Evolutionary conservation across 2,113 vertebrate genomes (phyloP).

Genomic region (Myxocyprinus asiaticus): DNA sequence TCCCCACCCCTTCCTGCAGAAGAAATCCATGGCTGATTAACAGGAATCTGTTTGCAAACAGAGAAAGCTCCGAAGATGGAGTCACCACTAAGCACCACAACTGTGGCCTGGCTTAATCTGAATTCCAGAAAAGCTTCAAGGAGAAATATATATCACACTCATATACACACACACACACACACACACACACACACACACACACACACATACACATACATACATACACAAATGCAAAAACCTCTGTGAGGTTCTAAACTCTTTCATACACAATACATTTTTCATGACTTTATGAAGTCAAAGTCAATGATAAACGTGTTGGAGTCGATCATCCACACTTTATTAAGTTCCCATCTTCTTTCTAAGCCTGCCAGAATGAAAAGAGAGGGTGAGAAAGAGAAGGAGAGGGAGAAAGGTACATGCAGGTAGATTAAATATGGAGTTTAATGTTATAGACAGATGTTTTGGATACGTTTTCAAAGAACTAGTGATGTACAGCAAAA

Average conservation of each 20-base stretch:
- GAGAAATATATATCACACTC: slow-evolving; percentile 59
- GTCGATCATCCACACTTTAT: slow-evolving; percentile 72
- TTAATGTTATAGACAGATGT: background rate
- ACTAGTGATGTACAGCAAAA: background rate
- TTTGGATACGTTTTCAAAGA: background rate
- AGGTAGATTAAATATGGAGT: slow-evolving; percentile 6
- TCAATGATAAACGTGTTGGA: slow-evolving; percentile 71
- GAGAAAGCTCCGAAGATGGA: slow-evolving; percentile 20
- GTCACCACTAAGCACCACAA: slow-evolving; percentile 22
- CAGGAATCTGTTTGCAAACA: slow-evolving; percentile 52
- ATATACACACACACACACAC: background rate
- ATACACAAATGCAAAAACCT: slow-evolving; percentile 42
- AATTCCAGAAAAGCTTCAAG: slow-evolving; percentile 69
- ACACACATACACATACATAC: too few species aligned
- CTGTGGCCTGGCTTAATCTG: slow-evolving; percentile 57
- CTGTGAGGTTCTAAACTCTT: slow-evolving; percentile 69
- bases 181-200: too few species aligned
- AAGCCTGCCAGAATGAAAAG: slow-evolving; percentile 14
- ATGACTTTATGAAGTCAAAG: slow-evolving; percentile 70
- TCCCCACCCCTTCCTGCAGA: background rate
- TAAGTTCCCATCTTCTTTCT: slow-evolving; percentile 58
- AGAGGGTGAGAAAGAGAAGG: background rate
- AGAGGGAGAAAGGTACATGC: slow-evolving; percentile 31
- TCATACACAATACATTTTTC: slow-evolving; percentile 76
- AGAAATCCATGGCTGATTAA: slow-evolving; percentile 44